Evolutionary conservation across 2,888 invertebrate genomes (phyloP).

Genomic region (Mimas tiliae): DNA sequence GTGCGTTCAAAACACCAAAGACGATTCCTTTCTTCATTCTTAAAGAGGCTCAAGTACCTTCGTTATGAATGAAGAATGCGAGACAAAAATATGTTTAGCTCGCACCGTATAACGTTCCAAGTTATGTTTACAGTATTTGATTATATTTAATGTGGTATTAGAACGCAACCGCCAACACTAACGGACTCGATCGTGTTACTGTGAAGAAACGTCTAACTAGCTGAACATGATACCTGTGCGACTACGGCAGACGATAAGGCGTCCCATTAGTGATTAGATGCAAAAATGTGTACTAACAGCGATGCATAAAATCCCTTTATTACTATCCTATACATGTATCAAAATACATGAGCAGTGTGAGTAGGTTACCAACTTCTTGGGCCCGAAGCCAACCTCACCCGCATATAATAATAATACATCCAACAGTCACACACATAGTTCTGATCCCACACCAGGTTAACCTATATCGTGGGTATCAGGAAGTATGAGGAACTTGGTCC

Average conservation of each 20-base stretch:
- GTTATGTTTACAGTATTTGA: constrained; percentile 8
- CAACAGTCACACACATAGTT: too few species aligned
- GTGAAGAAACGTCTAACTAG: constrained; percentile 1
- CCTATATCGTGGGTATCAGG: too few species aligned
- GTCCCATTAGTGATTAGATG: background rate
- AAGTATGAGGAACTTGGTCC: too few species aligned
- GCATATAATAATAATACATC: too few species aligned
- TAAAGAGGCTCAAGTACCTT: background rate
- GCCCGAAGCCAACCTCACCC: too few species aligned
- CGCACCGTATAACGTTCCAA: background rate
- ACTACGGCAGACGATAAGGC: background rate
- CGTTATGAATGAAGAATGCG: background rate
- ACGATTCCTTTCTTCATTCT: too few species aligned
- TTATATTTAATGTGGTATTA: background rate
- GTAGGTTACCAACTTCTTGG: too few species aligned
- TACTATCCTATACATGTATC: too few species aligned
- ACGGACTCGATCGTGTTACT: constrained; percentile 6
- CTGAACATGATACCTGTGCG: constrained; percentile 28
- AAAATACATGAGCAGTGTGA: too few species aligned
- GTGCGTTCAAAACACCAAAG: background rate
- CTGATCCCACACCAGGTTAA: too few species aligned
- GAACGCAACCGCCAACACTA: background rate
- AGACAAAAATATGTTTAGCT: background rate
- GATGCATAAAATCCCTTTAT: too few species aligned
- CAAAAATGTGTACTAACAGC: background rate